Evolutionary conservation across 2,888 invertebrate genomes (phyloP), one percentile per base, ranked within the genome.

Genomic region (Helobdella robusta): DNA sequence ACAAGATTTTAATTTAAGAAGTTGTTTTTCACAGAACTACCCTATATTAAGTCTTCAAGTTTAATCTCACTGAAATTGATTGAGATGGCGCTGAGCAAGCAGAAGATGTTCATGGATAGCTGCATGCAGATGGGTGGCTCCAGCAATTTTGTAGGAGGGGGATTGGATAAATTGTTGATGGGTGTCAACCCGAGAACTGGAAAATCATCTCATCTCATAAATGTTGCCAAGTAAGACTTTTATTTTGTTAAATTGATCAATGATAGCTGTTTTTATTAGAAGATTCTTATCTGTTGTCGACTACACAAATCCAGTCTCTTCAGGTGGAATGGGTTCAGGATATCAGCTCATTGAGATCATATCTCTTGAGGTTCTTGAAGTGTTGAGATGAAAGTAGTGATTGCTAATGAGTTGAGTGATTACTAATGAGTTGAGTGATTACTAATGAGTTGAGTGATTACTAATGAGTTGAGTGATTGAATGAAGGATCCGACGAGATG

Each of bases 121-220:
- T 85, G 46, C 84, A 85, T 72, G 84, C 76, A 77, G 67, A 73
- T 72, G 34, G 75, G 76, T 1, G 71, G 75, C 20, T 69, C n/a
- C n/a, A 56, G 56, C 32, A 28, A 28, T 0, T 81, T 86, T 0
- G 80, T 90, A 28, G 80, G 91, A 2, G 85, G 88, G 0, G 87
- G 88, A 0, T 81, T 93, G 30, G 89, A 88, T 72, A 87, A 89
- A 71, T 84, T 94, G 1, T 82, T 95, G 30, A 81, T 91, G 54
- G 88, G 88, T 72, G 83, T 87, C 59, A 88, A 89, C 80, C 85
- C 86, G 1, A 83, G 86, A 44, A 86, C 85, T n/a, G 86, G 86
- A 6, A 84, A 84, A 73, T 86, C 89, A 0, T 90, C 90, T 78
- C 86, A 89, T 75, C 83, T 89, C 71, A 81, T 89, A 40, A 87